Evolutionary conservation across 2,797 vertebrate genomes (phyloP).

Genomic region (Sarcophilus harrisii): DNA sequence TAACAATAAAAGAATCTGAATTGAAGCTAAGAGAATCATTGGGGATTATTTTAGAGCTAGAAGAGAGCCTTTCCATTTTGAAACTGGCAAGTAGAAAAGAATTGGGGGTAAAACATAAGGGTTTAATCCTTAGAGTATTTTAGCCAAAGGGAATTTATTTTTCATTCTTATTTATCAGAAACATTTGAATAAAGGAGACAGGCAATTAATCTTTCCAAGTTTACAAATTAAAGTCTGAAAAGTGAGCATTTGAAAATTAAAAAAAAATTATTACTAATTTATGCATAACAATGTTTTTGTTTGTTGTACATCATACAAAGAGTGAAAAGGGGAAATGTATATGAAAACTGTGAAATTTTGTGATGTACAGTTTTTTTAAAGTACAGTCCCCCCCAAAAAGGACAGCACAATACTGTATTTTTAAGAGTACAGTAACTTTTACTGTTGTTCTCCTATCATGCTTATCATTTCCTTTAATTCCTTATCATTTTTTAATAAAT

Average conservation of each 20-base stretch:
- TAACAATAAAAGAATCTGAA: no score
- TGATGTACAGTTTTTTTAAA: not conserved
- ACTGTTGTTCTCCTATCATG: not conserved
- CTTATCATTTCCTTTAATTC: not conserved
- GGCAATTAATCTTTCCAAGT: not conserved
- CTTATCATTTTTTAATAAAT: conserved; percentile 17
- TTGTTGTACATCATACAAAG: not conserved
- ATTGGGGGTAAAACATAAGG: not conserved
- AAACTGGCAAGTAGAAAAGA: conserved; percentile 12
- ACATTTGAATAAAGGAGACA: not conserved
- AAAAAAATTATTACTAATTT: not conserved
- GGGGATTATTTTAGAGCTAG: not conserved
- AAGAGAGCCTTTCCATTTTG: conserved; percentile 1
- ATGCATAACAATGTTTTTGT: not conserved
- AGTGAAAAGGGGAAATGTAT: not conserved
- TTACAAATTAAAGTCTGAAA: conserved; percentile 10
- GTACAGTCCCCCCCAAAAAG: not conserved
- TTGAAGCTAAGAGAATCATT: not conserved
- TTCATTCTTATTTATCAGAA: conserved; percentile 10
- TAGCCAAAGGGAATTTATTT: not conserved
- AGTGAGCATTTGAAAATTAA: conserved; percentile 18
- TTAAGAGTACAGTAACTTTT: not conserved
- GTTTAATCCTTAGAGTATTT: not conserved
- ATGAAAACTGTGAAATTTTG: not conserved
- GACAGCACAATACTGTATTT: not conserved